phyloP scores from a whole-genome alignment of 2,888 invertebrate genomes.

The Gari tellinella region DNA sequence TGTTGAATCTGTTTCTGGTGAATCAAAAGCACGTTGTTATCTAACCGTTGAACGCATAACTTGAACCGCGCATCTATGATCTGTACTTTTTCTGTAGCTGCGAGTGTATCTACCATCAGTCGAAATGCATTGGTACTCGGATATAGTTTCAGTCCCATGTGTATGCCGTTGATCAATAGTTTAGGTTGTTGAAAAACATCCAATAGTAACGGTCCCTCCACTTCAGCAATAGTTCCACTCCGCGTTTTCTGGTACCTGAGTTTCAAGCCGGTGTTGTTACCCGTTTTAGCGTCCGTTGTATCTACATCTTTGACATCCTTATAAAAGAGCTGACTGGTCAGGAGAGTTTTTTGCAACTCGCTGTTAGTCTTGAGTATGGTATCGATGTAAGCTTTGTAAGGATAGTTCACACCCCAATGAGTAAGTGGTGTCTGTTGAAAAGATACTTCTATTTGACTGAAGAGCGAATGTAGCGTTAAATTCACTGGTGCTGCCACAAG shows the following conservation, averaged over 20 bases:
- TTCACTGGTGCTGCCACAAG: neutral
- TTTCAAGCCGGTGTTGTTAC: slow-evolving; percentile 32
- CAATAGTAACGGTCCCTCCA: slow-evolving; percentile 34
- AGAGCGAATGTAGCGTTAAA: neutral
- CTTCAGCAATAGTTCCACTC: slow-evolving; percentile 45
- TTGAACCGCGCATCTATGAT: slow-evolving; percentile 42
- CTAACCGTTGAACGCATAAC: slow-evolving; percentile 38
- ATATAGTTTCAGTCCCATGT: slow-evolving; percentile 37
- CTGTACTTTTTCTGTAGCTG: slow-evolving; percentile 27
- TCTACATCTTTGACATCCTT: too few relatives aligned
- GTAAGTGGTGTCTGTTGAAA: slow-evolving; percentile 24
- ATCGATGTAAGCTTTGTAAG: slow-evolving; percentile 56
- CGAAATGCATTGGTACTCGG: slow-evolving; percentile 30
- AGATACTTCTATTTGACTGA: slow-evolving; percentile 20
- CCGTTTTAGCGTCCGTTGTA: slow-evolving; percentile 21
- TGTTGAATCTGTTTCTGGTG: too few relatives aligned
- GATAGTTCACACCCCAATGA: too few relatives aligned
- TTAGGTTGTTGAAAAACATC: slow-evolving; percentile 40
- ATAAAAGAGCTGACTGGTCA: slow-evolving; percentile 30
- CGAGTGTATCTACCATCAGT: slow-evolving; percentile 25
- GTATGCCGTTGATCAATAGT: slow-evolving; percentile 38
- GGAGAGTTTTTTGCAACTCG: neutral
- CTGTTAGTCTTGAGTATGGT: slow-evolving; percentile 37
- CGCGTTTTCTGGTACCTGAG: slow-evolving; percentile 10
- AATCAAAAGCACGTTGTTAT: slow-evolving; percentile 28